phyloP scores from a whole-genome alignment of 2,113 vertebrate genomes.

The Gallinago paraguaiae region DNA sequence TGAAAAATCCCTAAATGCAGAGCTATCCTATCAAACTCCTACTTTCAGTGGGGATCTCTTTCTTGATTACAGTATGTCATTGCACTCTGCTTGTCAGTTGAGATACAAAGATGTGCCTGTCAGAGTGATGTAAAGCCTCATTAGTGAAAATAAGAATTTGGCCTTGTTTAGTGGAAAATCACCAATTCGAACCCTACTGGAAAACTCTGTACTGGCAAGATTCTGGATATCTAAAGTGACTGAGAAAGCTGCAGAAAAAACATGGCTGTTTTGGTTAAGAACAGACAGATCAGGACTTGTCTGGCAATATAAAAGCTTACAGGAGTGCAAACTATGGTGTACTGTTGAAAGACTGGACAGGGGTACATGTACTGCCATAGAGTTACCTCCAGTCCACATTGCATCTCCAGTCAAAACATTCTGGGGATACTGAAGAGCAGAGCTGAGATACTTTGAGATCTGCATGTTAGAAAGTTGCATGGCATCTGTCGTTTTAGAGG shows the following conservation, averaged over 20 bases:
- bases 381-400: neutral
- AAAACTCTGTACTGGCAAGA: neutral
- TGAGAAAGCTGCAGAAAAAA: neutral
- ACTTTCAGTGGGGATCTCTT: neutral
- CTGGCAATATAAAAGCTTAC: neutral
- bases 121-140: neutral
- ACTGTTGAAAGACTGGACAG: neutral
- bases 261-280: neutral
- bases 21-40: neutral
- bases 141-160: neutral
- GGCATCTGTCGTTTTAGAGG: neutral
- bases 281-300: neutral
- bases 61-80: neutral
- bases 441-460: neutral
- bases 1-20: neutral
- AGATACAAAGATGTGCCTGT: neutral
- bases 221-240: neutral
- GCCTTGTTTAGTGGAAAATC: neutral
- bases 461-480: neutral
- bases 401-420: neutral
- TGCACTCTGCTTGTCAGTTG: neutral
- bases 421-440: neutral
- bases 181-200: neutral
- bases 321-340: neutral
- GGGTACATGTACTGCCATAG: neutral